Evolutionary conservation across 2,888 invertebrate genomes (phyloP).

Genomic region (Cheilosia variabilis): DNA sequence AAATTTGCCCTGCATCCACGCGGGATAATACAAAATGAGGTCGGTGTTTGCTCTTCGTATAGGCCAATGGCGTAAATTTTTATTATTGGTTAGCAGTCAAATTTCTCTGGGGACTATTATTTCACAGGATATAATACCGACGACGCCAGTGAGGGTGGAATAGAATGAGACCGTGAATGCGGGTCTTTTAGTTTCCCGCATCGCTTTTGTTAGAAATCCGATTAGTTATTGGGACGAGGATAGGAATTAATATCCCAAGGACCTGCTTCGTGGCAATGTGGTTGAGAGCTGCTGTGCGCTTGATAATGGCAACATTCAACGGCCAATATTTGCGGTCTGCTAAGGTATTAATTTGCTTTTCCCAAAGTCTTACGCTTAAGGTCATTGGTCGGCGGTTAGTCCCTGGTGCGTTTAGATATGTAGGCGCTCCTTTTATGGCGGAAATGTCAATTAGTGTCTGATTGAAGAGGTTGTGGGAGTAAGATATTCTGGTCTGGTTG

Average conservation of each 20-base stretch:
- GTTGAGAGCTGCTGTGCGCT: constrained; percentile 13
- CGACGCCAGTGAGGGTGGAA: no score
- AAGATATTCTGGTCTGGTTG: not conserved
- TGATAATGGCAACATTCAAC: constrained; percentile 43
- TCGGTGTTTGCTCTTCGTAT: constrained; percentile 41
- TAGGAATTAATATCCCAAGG: not conserved
- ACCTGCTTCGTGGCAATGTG: constrained; percentile 16
- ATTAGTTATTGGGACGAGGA: constrained; percentile 27
- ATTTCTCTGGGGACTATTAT: constrained; percentile 63
- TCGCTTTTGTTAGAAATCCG: constrained; percentile 27
- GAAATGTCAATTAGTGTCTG: constrained; percentile 42
- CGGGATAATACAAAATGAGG: constrained; percentile 31
- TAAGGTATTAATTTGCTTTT: constrained; percentile 36
- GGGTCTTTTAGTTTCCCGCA: constrained; percentile 37
- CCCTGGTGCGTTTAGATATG: constrained; percentile 18
- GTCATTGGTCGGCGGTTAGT: constrained; percentile 16
- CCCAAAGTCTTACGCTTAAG: constrained; percentile 20
- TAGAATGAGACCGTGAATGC: not conserved
- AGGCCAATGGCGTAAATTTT: constrained; percentile 52
- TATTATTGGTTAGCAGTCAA: constrained; percentile 57
- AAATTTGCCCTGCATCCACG: not conserved
- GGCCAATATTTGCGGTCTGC: constrained; percentile 42
- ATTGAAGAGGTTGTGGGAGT: constrained; percentile 2
- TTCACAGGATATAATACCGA: constrained; percentile 24
- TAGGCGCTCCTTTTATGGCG: constrained; percentile 25